Percentiles rank a stretch among this genome's conserved stretches.
Conservation (phyloP, 2,113 vertebrate genomes). For the Ahaetulla prasina region DNA sequence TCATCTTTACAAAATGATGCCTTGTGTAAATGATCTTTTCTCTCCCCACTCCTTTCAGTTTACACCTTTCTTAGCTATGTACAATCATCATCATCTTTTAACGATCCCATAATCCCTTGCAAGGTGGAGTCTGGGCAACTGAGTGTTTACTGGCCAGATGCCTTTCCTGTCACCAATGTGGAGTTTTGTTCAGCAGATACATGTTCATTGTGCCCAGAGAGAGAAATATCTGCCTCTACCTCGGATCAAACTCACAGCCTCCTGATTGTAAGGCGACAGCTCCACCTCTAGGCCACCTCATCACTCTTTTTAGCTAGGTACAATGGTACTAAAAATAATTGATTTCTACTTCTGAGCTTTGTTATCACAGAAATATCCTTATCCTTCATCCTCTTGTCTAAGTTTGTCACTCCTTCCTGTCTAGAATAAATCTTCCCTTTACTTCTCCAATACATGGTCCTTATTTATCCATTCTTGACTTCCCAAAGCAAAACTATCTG, state of each 20-base stretch:
- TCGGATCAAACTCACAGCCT: too few species aligned
- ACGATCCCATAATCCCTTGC: too few species aligned
- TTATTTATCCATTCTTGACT: not conserved
- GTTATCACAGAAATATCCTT: not conserved
- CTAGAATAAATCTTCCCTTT: not conserved
- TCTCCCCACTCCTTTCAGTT: not conserved
- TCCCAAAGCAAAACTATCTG: not conserved
- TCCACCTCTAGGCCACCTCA: too few species aligned
- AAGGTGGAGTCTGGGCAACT: too few species aligned
- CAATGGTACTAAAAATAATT: not conserved
- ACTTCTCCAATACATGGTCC: not conserved
- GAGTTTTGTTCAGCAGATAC: too few species aligned
- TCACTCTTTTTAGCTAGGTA: not conserved
- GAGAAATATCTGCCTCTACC: too few species aligned
- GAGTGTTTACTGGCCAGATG: too few species aligned
- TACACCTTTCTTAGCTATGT: not conserved
- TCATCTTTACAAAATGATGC: not conserved
- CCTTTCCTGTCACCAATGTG: too few species aligned
- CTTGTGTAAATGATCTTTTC: not conserved
- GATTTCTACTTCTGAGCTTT: not conserved
- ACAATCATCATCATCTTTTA: not conserved
- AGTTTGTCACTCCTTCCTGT: not conserved
- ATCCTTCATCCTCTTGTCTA: not conserved
- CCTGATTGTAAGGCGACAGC: too few species aligned
- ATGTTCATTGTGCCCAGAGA: too few species aligned